A percentile compares a stretch with the other conserved stretches of the same genome.
phyloP scores from a whole-genome alignment of 2,888 invertebrate genomes.

The Gibbula magus region DNA sequence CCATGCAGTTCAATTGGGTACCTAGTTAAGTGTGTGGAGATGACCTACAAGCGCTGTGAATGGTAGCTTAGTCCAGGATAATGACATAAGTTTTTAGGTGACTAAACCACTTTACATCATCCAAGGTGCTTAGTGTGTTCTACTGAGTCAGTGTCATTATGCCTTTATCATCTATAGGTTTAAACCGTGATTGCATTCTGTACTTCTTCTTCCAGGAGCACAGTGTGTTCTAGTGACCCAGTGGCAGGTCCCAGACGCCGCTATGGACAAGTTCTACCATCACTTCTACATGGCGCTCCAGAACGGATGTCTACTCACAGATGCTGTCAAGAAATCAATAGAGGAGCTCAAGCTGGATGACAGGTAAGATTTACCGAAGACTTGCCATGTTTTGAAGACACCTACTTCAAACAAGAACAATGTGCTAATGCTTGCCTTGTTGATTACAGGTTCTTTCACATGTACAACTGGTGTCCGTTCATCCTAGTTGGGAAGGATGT shows the following conservation, averaged over 20 bases:
- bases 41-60: no score
- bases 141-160: background rate
- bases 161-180: background rate
- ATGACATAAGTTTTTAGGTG: no score
- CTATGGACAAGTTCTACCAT: slow-evolving; percentile 66
- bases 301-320: slow-evolving; percentile 52
- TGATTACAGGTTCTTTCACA: slow-evolving; percentile 49
- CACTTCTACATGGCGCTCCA: slow-evolving; percentile 67
- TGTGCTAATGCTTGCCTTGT: no score
- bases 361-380: slow-evolving; percentile 48
- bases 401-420: no score
- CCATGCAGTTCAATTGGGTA: no score
- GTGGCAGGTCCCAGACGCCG: slow-evolving; percentile 66
- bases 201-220: slow-evolving; percentile 56
- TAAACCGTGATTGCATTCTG: background rate
- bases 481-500: slow-evolving; percentile 69
- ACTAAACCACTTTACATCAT: no score
- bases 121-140: no score
- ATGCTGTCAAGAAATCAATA: slow-evolving; percentile 55
- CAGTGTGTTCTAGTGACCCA: slow-evolving; percentile 67
- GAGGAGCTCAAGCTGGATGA: slow-evolving; percentile 56
- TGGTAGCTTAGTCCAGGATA: no score
- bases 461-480: slow-evolving; percentile 63
- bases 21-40: no score
- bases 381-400: background rate